Conservation (phyloP, 2,888 invertebrate genomes). For the Eupithecia insigniata region DNA sequence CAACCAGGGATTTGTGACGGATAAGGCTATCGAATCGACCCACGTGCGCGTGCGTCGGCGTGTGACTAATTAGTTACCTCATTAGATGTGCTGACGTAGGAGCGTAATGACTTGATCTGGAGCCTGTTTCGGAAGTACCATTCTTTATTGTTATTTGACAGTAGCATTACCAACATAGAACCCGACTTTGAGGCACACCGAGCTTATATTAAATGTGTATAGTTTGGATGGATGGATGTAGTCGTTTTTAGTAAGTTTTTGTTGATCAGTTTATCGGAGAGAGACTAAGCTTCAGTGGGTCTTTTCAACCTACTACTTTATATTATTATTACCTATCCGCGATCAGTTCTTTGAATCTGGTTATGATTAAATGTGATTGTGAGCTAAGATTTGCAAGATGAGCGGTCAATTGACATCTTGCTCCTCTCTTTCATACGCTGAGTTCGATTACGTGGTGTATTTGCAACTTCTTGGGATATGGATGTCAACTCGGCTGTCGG, state of each 20-base stretch:
- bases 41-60: not conserved
- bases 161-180: not conserved
- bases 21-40: constrained; percentile 5
- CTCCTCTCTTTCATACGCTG: not conserved
- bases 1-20: not conserved
- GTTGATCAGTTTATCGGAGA: not conserved
- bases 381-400: not conserved
- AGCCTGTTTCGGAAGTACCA: not conserved
- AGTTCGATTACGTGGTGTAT: not conserved
- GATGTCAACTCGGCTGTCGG: not conserved
- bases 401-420: not conserved
- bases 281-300: not conserved
- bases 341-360: not conserved
- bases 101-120: constrained; percentile 1
- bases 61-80: constrained; percentile 7
- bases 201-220: not conserved
- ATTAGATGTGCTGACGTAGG: not conserved
- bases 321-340: not conserved
- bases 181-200: not conserved
- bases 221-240: no score
- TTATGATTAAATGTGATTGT: not conserved
- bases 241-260: no score
- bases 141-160: not conserved
- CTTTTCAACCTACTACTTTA: not conserved
- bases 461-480: not conserved